phyloP scores from a whole-genome alignment of 2,113 vertebrate species.

The Malaclemys terrapin region DNA sequence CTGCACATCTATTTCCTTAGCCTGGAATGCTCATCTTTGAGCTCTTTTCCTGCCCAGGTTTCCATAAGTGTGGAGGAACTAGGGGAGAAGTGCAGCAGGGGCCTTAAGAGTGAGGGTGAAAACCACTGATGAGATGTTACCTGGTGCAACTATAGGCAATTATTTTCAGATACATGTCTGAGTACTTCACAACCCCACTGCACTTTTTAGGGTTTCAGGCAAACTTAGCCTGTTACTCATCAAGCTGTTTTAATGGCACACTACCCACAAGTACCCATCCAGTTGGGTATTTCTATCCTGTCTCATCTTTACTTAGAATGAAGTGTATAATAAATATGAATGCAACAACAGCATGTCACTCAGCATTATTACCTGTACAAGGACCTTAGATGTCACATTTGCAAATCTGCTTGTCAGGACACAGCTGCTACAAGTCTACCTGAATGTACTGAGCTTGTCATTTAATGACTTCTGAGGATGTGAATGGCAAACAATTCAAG shows the following conservation, averaged over 20 bases:
- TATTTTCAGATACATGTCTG: background rate
- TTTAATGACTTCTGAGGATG: conserved; percentile 71
- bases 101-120: background rate
- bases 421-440: conserved; percentile 69
- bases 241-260: background rate
- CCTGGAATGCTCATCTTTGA: conserved; percentile 57
- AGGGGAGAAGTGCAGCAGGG: background rate
- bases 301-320: background rate
- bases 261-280: background rate
- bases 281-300: background rate
- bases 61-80: conserved; percentile 18
- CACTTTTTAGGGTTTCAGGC: conserved; percentile 32
- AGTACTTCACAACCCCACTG: background rate
- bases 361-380: conserved; percentile 13
- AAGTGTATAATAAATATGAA: conserved; percentile 26
- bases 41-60: background rate
- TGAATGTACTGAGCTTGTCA: conserved; percentile 66
- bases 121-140: background rate
- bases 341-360: background rate
- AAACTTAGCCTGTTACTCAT: background rate
- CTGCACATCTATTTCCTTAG: conserved; percentile 54
- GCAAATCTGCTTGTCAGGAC: conserved; percentile 56
- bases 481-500: conserved; percentile 73
- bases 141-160: background rate
- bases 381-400: conserved; percentile 15